Evolutionary conservation across 2,888 invertebrate genomes (phyloP), one percentile per base, ranked within the genome.

Genomic region (Chymomyza procnemis): DNA sequence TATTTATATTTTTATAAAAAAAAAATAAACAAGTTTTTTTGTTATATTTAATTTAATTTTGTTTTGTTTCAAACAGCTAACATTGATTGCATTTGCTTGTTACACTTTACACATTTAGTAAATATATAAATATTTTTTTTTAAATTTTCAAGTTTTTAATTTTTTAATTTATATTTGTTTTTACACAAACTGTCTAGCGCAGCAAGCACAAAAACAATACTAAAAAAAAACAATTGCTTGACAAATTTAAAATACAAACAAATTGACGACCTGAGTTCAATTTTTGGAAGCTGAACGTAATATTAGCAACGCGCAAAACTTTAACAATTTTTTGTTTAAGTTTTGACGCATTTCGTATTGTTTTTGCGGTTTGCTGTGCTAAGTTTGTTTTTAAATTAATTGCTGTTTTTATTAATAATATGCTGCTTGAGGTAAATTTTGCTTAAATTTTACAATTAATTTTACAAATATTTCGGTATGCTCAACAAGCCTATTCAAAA

Each of bases 1-100:
- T 61, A 73, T 73, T 76, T 73, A 65, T 61, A 61, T 57, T 54
- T n/a, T n/a, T n/a, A n/a, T n/a, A n/a, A n/a, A n/a, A n/a, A n/a
- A n/a, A n/a, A n/a, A n/a, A n/a, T 16, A 59, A 56, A 41, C 48
- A 52, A 66, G 64, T 60, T 74, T 61, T 69, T 61, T 67, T 73
- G 65, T 60, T 54, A n/a, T n/a, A n/a, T n/a, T n/a, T n/a, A n/a
- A n/a, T n/a, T n/a, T n/a, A n/a, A n/a, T n/a, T 2, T 22, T 22
- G 18, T 21, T 52, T 52, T 19, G 18, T 52, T 19, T 54, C 4
- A 12, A 19, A 16, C 54, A 52, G 48, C 64, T 72, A 73, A 75
- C 71, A 75, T 73, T 72, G 69, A 75, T 65, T 75, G 69, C 69
- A 67, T 66, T 65, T 61, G 58, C 19, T 41, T 21, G 41, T 58